A percentile compares a stretch with the other conserved stretches of the same genome.
Conservation (phyloP, 2,888 invertebrate genomes). For the Drosophila acutilabella region DNA sequence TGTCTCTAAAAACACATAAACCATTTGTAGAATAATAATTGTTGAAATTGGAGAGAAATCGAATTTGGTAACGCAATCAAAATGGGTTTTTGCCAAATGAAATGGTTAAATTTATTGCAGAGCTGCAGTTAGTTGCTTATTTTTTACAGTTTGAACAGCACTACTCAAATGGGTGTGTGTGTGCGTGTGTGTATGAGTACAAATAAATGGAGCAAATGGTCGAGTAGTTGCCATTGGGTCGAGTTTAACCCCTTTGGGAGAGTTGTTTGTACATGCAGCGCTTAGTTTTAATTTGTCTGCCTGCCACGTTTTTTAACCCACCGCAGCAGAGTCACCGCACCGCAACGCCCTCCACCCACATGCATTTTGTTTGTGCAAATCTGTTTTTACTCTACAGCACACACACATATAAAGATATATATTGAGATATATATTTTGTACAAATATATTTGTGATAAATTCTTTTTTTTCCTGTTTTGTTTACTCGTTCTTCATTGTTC, state of each 20-base stretch:
- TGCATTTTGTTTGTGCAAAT: constrained; percentile 55
- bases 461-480: constrained; percentile 16
- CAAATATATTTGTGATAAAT: constrained; percentile 27
- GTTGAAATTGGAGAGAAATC: constrained; percentile 23
- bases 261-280: constrained; percentile 70
- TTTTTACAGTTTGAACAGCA: constrained; percentile 64
- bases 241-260: constrained; percentile 47
- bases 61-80: constrained; percentile 21
- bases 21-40: constrained; percentile 3
- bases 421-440: constrained; percentile 22
- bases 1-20: constrained; percentile 1
- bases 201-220: constrained; percentile 78
- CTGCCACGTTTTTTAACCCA: constrained; percentile 57
- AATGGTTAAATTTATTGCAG: constrained; percentile 39
- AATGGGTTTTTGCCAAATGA: constrained; percentile 30
- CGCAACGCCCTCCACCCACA: not conserved
- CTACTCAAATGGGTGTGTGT: constrained; percentile 37
- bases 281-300: constrained; percentile 79
- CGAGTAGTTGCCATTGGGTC: constrained; percentile 74
- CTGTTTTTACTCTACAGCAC: constrained; percentile 55
- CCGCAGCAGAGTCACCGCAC: not conserved
- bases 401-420: constrained; percentile 24
- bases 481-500: constrained; percentile 55
- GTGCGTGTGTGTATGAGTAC: constrained; percentile 34
- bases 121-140: constrained; percentile 44